phyloP scores from a whole-genome alignment of 2,113 vertebrate species.

The Callipepla californica region DNA sequence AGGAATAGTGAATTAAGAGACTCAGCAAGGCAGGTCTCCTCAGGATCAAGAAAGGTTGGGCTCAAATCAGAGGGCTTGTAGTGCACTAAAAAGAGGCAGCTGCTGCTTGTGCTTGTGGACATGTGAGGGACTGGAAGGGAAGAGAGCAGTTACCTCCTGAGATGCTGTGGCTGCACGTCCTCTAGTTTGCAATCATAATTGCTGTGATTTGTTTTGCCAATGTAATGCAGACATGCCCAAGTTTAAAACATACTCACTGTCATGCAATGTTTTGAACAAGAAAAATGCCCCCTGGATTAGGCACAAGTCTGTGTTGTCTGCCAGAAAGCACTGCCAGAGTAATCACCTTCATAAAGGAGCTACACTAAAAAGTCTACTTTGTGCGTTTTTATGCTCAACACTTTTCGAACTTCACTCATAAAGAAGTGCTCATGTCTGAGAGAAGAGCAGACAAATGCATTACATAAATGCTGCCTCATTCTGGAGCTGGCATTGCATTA shows the following conservation, averaged over 20 bases:
- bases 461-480: background rate
- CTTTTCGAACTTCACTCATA: conserved; percentile 5
- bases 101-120: background rate
- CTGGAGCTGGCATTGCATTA: conserved; percentile 7
- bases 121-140: background rate
- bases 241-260: conserved; percentile 72
- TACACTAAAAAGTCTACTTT: background rate
- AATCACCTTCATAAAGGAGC: background rate
- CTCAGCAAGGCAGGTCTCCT: background rate
- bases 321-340: conserved; percentile 39
- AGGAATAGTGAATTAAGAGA: background rate
- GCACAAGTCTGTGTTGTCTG: conserved; percentile 83
- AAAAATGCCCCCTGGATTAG: conserved; percentile 82
- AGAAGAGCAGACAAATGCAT: background rate
- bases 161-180: background rate
- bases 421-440: conserved; percentile 10
- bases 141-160: background rate
- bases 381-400: background rate
- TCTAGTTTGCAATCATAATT: background rate
- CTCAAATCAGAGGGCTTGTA: background rate
- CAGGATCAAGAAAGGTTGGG: background rate
- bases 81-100: background rate
- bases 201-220: conserved; percentile 86
- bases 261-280: conserved; percentile 81
- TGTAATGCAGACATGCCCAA: conserved; percentile 84